Conservation (phyloP, 2,888 invertebrate genomes). For the Drosophila kanekoi region DNA sequence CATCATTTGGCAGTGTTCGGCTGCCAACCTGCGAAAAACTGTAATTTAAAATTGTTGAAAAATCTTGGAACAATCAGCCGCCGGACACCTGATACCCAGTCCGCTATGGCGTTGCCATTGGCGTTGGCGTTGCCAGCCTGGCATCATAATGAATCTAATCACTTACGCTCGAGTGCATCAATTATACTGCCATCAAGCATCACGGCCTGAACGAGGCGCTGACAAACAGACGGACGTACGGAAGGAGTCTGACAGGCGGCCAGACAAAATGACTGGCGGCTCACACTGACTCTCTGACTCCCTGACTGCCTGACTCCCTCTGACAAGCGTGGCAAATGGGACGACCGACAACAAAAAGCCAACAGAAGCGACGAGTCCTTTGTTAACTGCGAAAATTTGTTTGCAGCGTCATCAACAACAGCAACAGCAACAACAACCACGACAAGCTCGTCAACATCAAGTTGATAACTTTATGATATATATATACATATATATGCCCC, state of each 20-base stretch:
- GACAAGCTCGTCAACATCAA: conserved; percentile 67
- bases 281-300: conserved; percentile 12
- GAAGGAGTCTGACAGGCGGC: conserved; percentile 46
- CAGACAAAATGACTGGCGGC: conserved; percentile 73
- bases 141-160: conserved; percentile 85
- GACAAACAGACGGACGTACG: conserved; percentile 53
- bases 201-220: conserved; percentile 50
- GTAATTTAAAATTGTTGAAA: conserved; percentile 41
- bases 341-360: conserved; percentile 38
- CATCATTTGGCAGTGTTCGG: conserved; percentile 66
- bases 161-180: conserved; percentile 85
- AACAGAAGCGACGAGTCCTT: conserved; percentile 71
- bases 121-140: conserved; percentile 53
- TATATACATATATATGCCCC: conserved; percentile 24
- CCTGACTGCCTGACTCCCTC: conserved; percentile 5
- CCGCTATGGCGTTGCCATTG: conserved; percentile 23
- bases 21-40: conserved; percentile 3
- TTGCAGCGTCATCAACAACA: conserved; percentile 82
- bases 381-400: conserved; percentile 82
- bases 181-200: conserved; percentile 83
- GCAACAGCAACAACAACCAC: conserved; percentile 52
- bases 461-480: conserved; percentile 72
- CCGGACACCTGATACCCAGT: conserved; percentile 60
- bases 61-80: conserved; percentile 41
- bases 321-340: conserved; percentile 66